Percentiles rank a stretch among this genome's conserved stretches.
Conservation (phyloP, 2,797 vertebrate species). For the Florisuga fusca region DNA sequence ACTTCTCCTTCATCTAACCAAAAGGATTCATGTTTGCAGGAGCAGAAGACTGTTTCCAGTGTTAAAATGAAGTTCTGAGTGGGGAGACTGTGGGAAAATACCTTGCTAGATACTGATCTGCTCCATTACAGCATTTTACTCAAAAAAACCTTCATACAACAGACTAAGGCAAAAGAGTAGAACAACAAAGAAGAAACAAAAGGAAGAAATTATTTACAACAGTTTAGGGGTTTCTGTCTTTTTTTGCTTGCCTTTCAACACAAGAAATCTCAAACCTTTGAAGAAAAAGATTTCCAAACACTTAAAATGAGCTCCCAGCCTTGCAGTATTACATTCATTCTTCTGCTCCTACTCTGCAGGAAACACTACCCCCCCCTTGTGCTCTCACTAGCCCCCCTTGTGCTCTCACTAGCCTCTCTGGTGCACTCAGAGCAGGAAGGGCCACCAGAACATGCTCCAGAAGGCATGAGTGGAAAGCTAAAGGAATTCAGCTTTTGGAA, state of each 20-base stretch:
- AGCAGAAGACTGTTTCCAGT: background rate
- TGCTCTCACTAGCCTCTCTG: background rate
- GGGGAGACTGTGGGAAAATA: background rate
- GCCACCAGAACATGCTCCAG: background rate
- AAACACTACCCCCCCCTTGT: background rate
- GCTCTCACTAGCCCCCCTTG: background rate
- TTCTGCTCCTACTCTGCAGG: slow-evolving; percentile 5
- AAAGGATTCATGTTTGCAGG: background rate
- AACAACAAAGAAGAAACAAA: background rate
- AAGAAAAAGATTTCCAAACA: background rate
- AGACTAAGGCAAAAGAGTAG: background rate
- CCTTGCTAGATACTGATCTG: background rate
- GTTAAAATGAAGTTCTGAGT: background rate
- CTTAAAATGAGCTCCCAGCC: background rate
- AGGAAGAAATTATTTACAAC: background rate
- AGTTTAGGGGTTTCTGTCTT: background rate
- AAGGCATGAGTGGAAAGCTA: background rate
- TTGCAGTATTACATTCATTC: background rate
- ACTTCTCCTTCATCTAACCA: background rate
- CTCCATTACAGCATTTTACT: background rate
- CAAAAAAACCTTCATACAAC: background rate
- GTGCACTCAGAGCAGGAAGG: background rate
- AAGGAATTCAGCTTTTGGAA: background rate
- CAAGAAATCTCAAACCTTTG: background rate
- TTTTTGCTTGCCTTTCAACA: background rate